A percentile compares a stretch with the other conserved stretches of the same genome.
Conservation (phyloP, 2,113 vertebrate species). For the Xenotilapia leptura region DNA sequence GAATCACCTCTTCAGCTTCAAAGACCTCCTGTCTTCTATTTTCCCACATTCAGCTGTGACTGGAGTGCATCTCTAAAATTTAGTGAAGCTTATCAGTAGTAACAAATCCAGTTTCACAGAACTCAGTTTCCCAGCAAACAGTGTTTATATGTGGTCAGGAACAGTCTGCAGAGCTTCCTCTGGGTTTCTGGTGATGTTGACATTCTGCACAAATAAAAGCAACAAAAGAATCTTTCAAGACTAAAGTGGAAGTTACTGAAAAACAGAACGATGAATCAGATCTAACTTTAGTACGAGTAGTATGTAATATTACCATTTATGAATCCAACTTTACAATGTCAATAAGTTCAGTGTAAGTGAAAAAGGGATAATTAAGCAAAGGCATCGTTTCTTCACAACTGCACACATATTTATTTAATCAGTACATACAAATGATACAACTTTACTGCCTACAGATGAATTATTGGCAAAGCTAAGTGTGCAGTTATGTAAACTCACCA, state of each 20-base stretch:
- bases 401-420: neutral
- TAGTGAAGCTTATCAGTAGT: neutral
- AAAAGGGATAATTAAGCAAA: neutral
- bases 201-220: conserved; percentile 58
- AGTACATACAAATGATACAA: neutral
- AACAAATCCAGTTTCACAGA: neutral
- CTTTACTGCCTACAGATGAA: neutral
- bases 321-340: neutral
- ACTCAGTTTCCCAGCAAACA: neutral
- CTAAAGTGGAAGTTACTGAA: neutral
- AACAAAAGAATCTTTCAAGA: neutral
- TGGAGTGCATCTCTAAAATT: neutral
- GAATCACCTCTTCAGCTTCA: neutral
- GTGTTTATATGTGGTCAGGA: conserved; percentile 61
- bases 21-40: neutral
- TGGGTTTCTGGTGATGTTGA: conserved; percentile 68
- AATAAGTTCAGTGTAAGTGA: neutral
- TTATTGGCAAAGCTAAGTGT: neutral
- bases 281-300: neutral
- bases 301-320: neutral
- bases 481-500: conserved; percentile 62
- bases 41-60: neutral
- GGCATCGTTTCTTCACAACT: accelerated
- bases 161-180: conserved; percentile 77
- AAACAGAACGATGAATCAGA: neutral